phyloP scores from a whole-genome alignment of 2,888 invertebrate genomes.

The Melanostoma scalare region DNA sequence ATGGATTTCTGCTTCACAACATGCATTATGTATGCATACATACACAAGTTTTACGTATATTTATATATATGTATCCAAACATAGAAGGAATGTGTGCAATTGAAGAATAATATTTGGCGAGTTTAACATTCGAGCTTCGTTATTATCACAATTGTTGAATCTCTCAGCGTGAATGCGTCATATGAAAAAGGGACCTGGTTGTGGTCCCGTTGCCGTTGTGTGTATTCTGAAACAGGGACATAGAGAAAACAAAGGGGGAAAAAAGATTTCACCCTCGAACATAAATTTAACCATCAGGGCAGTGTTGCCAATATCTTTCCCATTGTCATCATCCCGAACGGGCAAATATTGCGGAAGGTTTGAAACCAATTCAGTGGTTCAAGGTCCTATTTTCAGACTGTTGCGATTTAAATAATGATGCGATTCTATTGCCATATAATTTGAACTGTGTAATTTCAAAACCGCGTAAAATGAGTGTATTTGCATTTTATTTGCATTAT shows the following conservation, averaged over 20 bases:
- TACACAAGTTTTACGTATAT: not conserved
- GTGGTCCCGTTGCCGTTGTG: conserved; percentile 3
- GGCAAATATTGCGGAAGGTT: no score
- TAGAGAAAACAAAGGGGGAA: not conserved
- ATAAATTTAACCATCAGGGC: no score
- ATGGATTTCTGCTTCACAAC: conserved; percentile 13
- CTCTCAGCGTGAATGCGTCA: conserved; percentile 27
- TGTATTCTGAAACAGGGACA: not conserved
- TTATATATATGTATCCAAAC: not conserved
- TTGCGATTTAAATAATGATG: no score
- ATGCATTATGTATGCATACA: not conserved
- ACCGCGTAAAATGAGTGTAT: no score
- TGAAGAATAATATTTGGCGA: conserved; percentile 64
- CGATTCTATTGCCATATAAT: no score
- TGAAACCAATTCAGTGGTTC: no score
- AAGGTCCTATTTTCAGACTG: no score
- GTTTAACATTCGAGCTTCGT: conserved; percentile 62
- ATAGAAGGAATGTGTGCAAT: conserved; percentile 12
- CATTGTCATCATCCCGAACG: no score
- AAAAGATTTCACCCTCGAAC: not conserved
- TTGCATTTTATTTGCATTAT: no score
- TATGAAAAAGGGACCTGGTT: conserved; percentile 28
- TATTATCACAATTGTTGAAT: conserved; percentile 66
- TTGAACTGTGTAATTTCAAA: no score
- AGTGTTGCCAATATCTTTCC: no score